Evolutionary conservation across 2,888 invertebrate species (phyloP), one percentile per base, ranked within the genome.

Genomic region (Myathropa florea): DNA sequence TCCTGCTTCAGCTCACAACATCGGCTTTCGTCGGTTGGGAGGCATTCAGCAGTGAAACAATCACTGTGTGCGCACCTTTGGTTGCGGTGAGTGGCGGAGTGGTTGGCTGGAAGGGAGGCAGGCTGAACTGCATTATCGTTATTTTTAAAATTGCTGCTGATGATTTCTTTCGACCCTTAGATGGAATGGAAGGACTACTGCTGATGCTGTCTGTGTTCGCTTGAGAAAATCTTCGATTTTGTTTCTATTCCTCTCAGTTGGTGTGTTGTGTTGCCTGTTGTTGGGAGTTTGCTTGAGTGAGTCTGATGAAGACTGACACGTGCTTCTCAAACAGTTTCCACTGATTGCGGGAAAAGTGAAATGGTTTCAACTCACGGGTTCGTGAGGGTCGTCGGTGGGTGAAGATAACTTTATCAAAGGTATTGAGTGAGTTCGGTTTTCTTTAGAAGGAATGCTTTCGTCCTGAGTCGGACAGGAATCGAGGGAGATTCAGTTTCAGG

Each of bases 91-190:
- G n/a, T n/a, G n/a, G 57, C 28, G 75, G 55, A 61, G 26, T 53
- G 65, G 71, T 14, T 61, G 65, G 71, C 78, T n/a, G n/a, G 57
- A 21, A 70, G 55, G 61, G 26, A 36, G 65, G 71, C 10, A 57
- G 65, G 71, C 78, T 86, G 55, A 73, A 82, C 86, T 86, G 86
- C 82, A 86, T 86, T 86, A 86, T 71, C 82, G 82, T 86, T 86
- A 86, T 86, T 86, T 78, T 82, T 82, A 73, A 78, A 86, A 86
- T 24, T 24, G 23, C 24, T 82, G 77, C 73, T 82, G 78, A 86
- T 82, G 82, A 81, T 86, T 82, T 75, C 73, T 70, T 82, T 72
- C 82, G 82, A 82, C 82, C 78, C 85, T 75, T 53, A 39, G 63
- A 30, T 59, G 21, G n/a, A 63, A 14, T 59, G 26, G 14, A 59